These are phyloP conservation scores for Tholera decimalis DNA, from an alignment of 2,888 invertebrate genomes.

Conservation along the genomic window DNA sequence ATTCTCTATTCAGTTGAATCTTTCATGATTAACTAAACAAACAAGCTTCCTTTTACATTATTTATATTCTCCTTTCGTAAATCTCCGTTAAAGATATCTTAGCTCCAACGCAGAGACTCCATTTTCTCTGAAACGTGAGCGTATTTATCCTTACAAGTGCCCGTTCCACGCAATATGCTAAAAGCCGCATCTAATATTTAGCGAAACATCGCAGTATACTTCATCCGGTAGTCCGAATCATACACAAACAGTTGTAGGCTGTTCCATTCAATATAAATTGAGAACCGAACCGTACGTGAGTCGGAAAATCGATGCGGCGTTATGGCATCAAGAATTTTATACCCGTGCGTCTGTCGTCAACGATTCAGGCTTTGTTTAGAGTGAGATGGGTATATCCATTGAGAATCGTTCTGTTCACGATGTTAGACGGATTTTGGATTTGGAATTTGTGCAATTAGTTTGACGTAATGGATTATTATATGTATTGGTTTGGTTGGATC, in stretches of 20 bases:
- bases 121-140: constrained; percentile 37
- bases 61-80: constrained; percentile 8
- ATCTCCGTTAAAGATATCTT: constrained; percentile 21
- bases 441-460: constrained; percentile 33
- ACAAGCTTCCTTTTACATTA: neutral
- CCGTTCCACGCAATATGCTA: constrained; percentile 59
- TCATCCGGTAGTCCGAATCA: constrained; percentile 24
- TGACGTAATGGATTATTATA: constrained; percentile 38
- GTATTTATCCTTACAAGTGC: constrained; percentile 32
- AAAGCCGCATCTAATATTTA: constrained; percentile 61
- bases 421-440: constrained; percentile 43
- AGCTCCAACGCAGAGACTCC: constrained; percentile 6
- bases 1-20: constrained; percentile 2
- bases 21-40: constrained; percentile 1
- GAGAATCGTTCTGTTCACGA: constrained; percentile 33
- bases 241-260: constrained; percentile 46
- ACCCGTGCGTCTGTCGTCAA: constrained; percentile 58
- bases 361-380: constrained; percentile 69
- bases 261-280: constrained; percentile 64
- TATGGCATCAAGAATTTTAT: constrained; percentile 63
- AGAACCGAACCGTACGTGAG: constrained; percentile 54
- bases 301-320: constrained; percentile 64
- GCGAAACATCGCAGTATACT: constrained; percentile 18
- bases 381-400: constrained; percentile 64
- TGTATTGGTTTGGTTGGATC: constrained; percentile 1